Evolutionary conservation across 2,888 invertebrate genomes (phyloP), one percentile per base, ranked within the genome.

Genomic region (Cyaniris semiargus): DNA sequence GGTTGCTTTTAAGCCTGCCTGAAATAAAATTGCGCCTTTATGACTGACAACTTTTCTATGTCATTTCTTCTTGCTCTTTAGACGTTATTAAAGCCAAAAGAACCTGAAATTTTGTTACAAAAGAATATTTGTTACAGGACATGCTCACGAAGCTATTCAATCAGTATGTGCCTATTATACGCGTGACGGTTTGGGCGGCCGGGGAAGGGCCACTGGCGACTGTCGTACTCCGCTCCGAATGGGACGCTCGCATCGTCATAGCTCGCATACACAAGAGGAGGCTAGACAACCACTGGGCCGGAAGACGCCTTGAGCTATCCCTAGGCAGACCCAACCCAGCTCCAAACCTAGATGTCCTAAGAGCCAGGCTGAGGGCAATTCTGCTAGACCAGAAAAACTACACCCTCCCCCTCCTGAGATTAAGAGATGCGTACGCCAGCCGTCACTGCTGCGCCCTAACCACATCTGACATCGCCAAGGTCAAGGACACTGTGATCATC

Each of bases 261-360:
- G 97, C 97, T 0, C 96, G 97, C 84, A 94, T 98, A 75, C 98
- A 98, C 88, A 95, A 97, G 78, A 96, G 96, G 78, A 97, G 97
- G 85, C 94, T 98, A 78, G 98, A 92, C 80, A 86, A 87, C 85
- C 87, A 88, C 70, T 93, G 93, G 93, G 86, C 97, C 8, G 96
- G 96, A 81, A 97, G 97, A 84, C 93, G 97, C 76, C 96, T 98
- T 78, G 95, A 96, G 80, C 96, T 98, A 81, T 95, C 97, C 0
- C 95, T 97, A 79, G 96, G 93, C 0, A 87, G 89, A 74, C 95
- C 95, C 6, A 94, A 95, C 8, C 95, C 95, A 0, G 95, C 96
- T 0, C 96, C 96, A 83, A 95, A 95, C 2, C 95, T 92, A 86
- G 93, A 96, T 78, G 94, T 96, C 1, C 90, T 96, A 7, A 90